Base-by-base conservation (phyloP, 2,888 invertebrate genomes). In the Nipponacmea schrenckii region DNA sequence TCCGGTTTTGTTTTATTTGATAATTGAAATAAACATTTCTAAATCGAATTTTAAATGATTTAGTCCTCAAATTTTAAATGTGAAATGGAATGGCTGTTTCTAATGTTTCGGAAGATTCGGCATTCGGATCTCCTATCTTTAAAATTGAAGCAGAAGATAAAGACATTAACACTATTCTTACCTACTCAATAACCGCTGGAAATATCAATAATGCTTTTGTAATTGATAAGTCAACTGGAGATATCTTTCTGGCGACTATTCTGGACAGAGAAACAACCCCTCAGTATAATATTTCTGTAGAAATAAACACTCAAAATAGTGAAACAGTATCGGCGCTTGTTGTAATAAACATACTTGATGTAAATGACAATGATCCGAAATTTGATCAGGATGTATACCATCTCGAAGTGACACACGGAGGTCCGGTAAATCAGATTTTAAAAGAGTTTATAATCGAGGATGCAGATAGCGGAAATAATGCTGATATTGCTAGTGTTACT, bases 331-430 rank as follows among this genome's bases (percentile, higher is more conserved):
- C 79, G 3, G 69, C 70, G 27, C 74, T 68, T 2, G 62, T 81
- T 1, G 72, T 77, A 1, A 93, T 97, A 79, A 93, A 93, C 83
- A 92, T 97, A 70, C 94, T 95, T 84, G 97, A 97, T 89, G 93
- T 95, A 63, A 97, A 97, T 89, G 97, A 84, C 63, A 79, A 81
- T 62, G 71, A 74, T 8, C 83, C 84, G 95, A 89, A 94, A 94
- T 97, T 97, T 87, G 93, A 93, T 39, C 90, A 94, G 87, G 77
- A 77, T 17, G 76, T 83, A 14, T 87, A 86, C 70, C 75, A 75
- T 26, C 95, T 95, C 50, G 94, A 94, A 84, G 93, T 96, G n/a
- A 92, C 95, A 8, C 97, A 97, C 89, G 96, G 96, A 88, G 92
- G 96, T 15, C 96, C 95, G 0, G 89, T 92, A 5, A 96, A 96